Evolutionary conservation across 2,113 vertebrate genomes (phyloP).

Genomic region (human (Homo sapiens)): GRCh38 chr12:45438001-45438500

Average conservation of each 20-base stretch:
- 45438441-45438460: background rate
- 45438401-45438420: background rate
- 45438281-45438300: too few relatives aligned
- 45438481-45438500: background rate
- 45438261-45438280: too few relatives aligned
- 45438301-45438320: background rate
- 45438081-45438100: background rate
- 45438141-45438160: background rate
- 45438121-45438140: background rate
- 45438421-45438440: background rate
- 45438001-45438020: background rate
- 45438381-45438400: background rate
- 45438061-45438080: background rate
- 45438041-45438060: background rate
- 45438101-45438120: background rate
- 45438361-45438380: background rate
- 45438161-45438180: background rate
- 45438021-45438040: background rate
- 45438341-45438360: background rate
- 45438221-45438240: background rate
- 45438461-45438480: background rate
- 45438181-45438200: background rate
- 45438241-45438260: background rate
- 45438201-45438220: background rate
- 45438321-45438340: background rate